Evolutionary conservation across 2,113 vertebrate species (phyloP).

Genomic region (Cepphus grylle): DNA sequence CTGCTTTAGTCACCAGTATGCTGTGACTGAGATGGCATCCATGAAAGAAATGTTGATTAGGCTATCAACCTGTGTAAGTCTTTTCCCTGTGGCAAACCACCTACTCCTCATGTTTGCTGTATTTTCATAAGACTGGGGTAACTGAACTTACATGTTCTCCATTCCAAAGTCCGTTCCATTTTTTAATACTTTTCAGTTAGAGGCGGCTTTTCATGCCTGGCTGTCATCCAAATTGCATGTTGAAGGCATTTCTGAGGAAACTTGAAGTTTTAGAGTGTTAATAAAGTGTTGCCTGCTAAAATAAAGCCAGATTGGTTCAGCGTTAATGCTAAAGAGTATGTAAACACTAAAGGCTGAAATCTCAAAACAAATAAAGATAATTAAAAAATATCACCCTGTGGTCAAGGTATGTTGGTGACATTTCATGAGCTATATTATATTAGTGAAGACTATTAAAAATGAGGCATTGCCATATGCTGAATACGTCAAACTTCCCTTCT

Average conservation of each 20-base stretch:
- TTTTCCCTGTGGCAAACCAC: not conserved
- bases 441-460: not conserved
- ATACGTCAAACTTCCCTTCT: not conserved
- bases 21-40: not conserved
- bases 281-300: not conserved
- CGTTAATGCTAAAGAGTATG: not conserved
- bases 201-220: conserved; percentile 4
- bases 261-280: not conserved
- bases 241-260: not conserved
- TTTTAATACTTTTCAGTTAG: not conserved
- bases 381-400: not conserved
- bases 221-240: not conserved
- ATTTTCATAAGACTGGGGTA: not conserved
- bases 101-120: not conserved
- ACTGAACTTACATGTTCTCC: not conserved
- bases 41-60: not conserved
- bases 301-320: not conserved
- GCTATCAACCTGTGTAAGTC: not conserved
- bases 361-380: not conserved
- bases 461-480: not conserved
- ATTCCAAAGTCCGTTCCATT: not conserved
- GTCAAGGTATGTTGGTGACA: not conserved
- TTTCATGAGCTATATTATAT: not conserved
- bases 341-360: not conserved
- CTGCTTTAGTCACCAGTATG: not conserved